A percentile compares a stretch with the other conserved stretches of the same genome.
phyloP scores from a whole-genome alignment of 2,113 vertebrate genomes.

The Chelonoidis abingdonii region DNA sequence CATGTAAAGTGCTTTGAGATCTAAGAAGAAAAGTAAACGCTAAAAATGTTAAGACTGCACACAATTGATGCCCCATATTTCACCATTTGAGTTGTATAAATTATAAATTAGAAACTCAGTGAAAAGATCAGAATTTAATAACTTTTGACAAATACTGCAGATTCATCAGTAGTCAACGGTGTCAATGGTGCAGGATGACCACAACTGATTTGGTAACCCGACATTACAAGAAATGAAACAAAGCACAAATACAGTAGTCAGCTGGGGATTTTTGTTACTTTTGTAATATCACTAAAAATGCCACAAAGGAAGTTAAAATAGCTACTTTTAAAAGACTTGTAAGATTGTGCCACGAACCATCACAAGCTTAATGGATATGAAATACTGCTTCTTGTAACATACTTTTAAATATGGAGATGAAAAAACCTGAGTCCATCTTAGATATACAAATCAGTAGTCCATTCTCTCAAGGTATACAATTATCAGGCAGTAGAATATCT shows the following conservation, averaged over 20 bases:
- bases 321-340: not conserved
- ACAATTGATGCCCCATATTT: not conserved
- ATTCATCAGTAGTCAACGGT: not conserved
- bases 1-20: not conserved
- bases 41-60: not conserved
- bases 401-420: not conserved
- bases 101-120: not conserved
- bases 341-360: not conserved
- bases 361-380: not conserved
- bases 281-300: constrained; percentile 15
- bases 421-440: not conserved
- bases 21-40: not conserved
- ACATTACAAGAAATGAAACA: not conserved
- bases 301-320: constrained; percentile 7
- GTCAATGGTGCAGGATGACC: not conserved
- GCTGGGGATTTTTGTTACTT: constrained; percentile 12
- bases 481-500: constrained; percentile 8
- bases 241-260: not conserved
- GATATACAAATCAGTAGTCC: not conserved
- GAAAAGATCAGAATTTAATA: not conserved
- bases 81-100: not conserved
- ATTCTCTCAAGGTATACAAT: not conserved
- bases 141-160: not conserved
- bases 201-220: not conserved
- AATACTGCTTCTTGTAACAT: not conserved